Conservation (phyloP, 2,797 vertebrate species). For the Macroramphosus scolopax region DNA sequence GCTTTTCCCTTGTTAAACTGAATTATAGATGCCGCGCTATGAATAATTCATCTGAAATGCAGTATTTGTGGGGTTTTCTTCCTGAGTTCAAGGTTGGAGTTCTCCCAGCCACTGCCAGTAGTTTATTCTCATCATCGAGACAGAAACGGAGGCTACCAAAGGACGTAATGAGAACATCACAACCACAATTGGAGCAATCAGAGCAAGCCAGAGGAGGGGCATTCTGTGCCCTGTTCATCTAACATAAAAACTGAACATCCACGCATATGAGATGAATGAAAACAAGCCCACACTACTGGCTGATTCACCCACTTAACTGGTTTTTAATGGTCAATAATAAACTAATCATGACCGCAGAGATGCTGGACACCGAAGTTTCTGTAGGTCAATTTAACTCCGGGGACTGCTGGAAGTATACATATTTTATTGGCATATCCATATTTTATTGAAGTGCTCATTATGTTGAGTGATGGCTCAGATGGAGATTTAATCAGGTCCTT, state of each 20-base stretch:
- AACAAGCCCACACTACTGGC: no score
- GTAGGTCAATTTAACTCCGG: conserved; percentile 29
- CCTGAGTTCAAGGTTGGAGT: conserved; percentile 26
- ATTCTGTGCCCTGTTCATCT: conserved; percentile 10
- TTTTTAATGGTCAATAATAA: no score
- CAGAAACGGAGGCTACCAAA: conserved; percentile 19
- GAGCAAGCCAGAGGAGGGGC: neutral
- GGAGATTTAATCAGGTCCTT: conserved; percentile 66
- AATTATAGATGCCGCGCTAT: conserved; percentile 54
- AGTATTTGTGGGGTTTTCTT: conserved; percentile 37
- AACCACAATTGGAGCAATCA: conserved; percentile 22
- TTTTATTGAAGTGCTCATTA: conserved; percentile 73
- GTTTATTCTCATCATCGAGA: conserved; percentile 31
- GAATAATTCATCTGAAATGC: conserved; percentile 63
- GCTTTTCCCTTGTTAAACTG: conserved; percentile 54
- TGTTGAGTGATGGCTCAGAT: conserved; percentile 65
- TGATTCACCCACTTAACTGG: no score
- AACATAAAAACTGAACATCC: conserved; percentile 22
- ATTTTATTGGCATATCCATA: conserved; percentile 70
- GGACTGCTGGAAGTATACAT: conserved; percentile 54
- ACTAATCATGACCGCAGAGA: no score
- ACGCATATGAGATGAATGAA: no score
- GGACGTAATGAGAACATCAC: conserved; percentile 38
- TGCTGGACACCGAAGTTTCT: conserved; percentile 27
- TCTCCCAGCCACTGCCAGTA: conserved; percentile 20